Evolutionary conservation across 2,888 invertebrate genomes (phyloP).

Genomic region (Andrena praecox): DNA sequence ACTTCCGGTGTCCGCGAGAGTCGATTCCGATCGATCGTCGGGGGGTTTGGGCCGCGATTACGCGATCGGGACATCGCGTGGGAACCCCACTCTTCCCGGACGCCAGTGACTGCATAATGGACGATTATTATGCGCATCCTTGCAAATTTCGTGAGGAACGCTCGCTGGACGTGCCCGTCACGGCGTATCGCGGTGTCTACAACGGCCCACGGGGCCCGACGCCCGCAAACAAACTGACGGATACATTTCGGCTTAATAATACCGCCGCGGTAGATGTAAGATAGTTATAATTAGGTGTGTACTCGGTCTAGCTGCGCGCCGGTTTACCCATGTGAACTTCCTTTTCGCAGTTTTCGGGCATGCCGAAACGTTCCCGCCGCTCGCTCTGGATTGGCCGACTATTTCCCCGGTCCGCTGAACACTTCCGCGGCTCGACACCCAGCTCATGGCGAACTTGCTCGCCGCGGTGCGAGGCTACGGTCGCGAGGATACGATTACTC

Average conservation of each 20-base stretch:
- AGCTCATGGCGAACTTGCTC: background rate
- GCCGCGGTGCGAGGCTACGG: background rate
- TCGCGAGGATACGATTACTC: too few relatives aligned
- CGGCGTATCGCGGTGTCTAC: constrained; percentile 40
- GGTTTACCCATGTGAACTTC: constrained; percentile 83
- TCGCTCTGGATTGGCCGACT: constrained; percentile 37
- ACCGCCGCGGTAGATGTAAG: constrained; percentile 82
- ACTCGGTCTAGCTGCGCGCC: constrained; percentile 80
- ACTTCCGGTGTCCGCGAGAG: constrained; percentile 10
- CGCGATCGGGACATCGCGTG: constrained; percentile 68
- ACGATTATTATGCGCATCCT: constrained; percentile 83
- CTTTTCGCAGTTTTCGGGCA: constrained; percentile 77
- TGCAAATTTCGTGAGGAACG: constrained; percentile 78
- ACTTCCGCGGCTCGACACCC: constrained; percentile 6
- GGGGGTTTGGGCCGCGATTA: constrained; percentile 48
- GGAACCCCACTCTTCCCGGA: constrained; percentile 78
- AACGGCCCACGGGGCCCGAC: background rate
- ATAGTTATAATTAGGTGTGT: constrained; percentile 84
- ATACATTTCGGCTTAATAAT: constrained; percentile 70
- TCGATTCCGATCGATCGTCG: constrained; percentile 58
- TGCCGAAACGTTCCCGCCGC: constrained; percentile 65
- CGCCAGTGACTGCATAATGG: constrained; percentile 79
- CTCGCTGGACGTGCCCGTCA: constrained; percentile 58
- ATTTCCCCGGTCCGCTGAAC: constrained; percentile 45
- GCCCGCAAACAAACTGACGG: constrained; percentile 50